Conservation (phyloP, 2,888 invertebrate genomes). For the Tenthredo amoena region DNA sequence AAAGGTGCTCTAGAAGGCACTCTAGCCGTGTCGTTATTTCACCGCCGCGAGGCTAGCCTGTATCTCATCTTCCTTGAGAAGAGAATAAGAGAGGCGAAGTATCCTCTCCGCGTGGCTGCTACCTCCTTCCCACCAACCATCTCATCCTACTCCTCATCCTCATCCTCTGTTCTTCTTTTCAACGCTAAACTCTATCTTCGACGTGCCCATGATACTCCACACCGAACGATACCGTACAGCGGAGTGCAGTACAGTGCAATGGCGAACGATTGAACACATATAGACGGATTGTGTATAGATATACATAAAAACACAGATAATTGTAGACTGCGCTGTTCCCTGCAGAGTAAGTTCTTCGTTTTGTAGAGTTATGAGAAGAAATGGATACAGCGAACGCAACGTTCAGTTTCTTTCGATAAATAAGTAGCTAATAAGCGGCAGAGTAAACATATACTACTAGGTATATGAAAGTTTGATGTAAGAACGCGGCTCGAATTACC, state of each 20-base stretch:
- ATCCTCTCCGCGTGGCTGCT: slow-evolving; percentile 56
- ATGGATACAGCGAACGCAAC: background rate
- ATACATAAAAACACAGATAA: background rate
- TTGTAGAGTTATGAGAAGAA: background rate
- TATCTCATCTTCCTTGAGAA: slow-evolving; percentile 68
- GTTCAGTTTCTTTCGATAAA: slow-evolving; percentile 1
- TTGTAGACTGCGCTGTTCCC: background rate
- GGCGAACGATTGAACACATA: slow-evolving; percentile 58
- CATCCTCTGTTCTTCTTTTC: slow-evolving; percentile 57
- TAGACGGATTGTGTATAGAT: background rate
- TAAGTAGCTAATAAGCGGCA: slow-evolving; percentile 25
- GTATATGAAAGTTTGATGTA: slow-evolving; percentile 31
- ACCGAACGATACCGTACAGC: slow-evolving; percentile 20
- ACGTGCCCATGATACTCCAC: slow-evolving; percentile 57
- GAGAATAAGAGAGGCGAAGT: slow-evolving; percentile 60
- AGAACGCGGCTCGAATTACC: slow-evolving; percentile 35
- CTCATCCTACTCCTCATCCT: slow-evolving; percentile 17
- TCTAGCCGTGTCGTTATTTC: slow-evolving; percentile 73
- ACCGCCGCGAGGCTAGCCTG: slow-evolving; percentile 73
- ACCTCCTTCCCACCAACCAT: slow-evolving; percentile 43
- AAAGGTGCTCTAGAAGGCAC: slow-evolving; percentile 65
- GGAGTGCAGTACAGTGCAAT: slow-evolving; percentile 35
- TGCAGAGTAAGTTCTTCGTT: background rate
- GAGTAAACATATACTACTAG: slow-evolving; percentile 12
- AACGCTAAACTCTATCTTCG: slow-evolving; percentile 59